Base-by-base conservation (phyloP, 2,113 vertebrate genomes). In the Nothocercus nigrocapillus region DNA sequence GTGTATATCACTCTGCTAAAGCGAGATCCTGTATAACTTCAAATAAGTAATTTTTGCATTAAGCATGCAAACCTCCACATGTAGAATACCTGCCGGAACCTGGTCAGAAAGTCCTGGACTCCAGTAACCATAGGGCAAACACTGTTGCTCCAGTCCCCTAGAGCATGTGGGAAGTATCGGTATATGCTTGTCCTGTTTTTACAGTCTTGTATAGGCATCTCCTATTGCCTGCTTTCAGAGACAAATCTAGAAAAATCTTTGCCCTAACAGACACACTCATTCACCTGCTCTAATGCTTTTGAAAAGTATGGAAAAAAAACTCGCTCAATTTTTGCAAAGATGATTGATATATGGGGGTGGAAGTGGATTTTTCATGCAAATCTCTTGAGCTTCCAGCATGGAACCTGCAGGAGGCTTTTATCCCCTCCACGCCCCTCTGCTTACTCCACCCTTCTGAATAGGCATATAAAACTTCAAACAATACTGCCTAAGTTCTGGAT, bases 401-500 rank as follows among this genome's bases (percentile, higher is more conserved):
- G 56, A 94, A 85, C 75, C 56, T 90, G 59, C 51, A 94, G 79
- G 85, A 94, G 47, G 24, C 36, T 85, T 94, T 85, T 49, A 66
- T 90, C 59, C 49, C 21, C 76, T 85, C 44, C 53, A 22, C 85
- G n/a, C 36, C 15, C 34, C 38, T 56, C 85, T 38, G 45, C 69
- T 95, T 93, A 62, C 78, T 87, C 61, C 88, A 34, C 38, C 49
- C 85, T 45, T 93, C 44, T 51, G 74, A 88, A 88, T 34, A 78
- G 67, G 18, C 1, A 0, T 56, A 42, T 36, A 36, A 36, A 36
- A 7, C 90, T 84, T 95, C 88, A 93, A 91, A 80, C 63, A 74
- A 18, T 47, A 70, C 64, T 88, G 66, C 44, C 75, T 73, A 93
- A 95, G 75, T 22, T 87, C 69, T 89, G 82, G 91, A 91, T 93